phyloP scores from a whole-genome alignment of 1,140 invertebrate genomes.

The Pomacea maculata region DNA sequence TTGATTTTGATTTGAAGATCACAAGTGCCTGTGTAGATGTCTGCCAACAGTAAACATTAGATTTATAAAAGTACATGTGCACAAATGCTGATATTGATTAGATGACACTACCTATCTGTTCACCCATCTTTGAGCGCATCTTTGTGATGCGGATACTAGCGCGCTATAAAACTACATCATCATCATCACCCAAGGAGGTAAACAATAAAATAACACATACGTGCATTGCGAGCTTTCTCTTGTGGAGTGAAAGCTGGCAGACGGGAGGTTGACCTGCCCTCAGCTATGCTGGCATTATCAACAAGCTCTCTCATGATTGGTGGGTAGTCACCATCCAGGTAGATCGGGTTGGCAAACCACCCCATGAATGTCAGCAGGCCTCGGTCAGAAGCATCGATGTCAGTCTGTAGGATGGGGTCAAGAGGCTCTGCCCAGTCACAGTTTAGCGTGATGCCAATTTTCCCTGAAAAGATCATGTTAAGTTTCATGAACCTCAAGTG shows the following conservation, averaged over 20 bases:
- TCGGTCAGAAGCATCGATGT: constrained; percentile 44
- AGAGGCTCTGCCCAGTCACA: constrained; percentile 43
- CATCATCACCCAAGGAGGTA: background rate
- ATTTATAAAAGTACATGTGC: background rate
- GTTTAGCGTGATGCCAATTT: constrained; percentile 43
- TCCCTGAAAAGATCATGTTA: constrained; percentile 25
- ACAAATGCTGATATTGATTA: background rate
- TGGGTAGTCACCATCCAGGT: constrained; percentile 61
- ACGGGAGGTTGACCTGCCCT: constrained; percentile 40
- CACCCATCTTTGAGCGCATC: no score
- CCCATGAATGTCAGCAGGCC: constrained; percentile 51
- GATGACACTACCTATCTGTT: no score
- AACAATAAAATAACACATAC: background rate
- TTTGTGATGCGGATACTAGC: no score
- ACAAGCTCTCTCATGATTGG: constrained; percentile 48
- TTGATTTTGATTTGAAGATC: no score
- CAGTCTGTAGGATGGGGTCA: constrained; percentile 31
- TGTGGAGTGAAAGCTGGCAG: constrained; percentile 43
- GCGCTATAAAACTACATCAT: no score
- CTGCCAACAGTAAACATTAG: no score
- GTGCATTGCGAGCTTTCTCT: constrained; percentile 36
- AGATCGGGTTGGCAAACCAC: constrained; percentile 60
- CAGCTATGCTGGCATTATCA: constrained; percentile 31
- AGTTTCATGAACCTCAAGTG: background rate
- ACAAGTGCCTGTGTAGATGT: no score